Evolutionary conservation across 2,113 vertebrate genomes (phyloP).

Genomic region (Malurus alboscapulatus): DNA sequence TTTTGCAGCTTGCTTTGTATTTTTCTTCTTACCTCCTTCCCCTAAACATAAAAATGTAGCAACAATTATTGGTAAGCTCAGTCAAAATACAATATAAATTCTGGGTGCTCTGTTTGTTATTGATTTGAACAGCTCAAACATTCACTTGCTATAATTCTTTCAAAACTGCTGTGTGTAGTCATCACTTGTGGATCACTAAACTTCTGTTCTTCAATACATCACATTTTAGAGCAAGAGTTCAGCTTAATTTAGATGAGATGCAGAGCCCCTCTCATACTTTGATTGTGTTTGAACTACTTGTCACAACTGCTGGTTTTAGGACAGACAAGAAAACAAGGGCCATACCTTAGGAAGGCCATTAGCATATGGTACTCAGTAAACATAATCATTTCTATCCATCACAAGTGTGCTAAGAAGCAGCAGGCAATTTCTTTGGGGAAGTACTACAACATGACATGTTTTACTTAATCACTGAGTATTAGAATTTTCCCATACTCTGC

Average conservation of each 20-base stretch:
- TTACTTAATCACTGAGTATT: not conserved
- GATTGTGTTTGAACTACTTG: not conserved
- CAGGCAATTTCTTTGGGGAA: not conserved
- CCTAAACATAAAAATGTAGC: not conserved
- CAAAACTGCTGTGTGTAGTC: not conserved
- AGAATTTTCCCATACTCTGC: not conserved
- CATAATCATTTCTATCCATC: not conserved
- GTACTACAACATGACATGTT: not conserved
- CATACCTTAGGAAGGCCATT: not conserved
- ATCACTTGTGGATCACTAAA: not conserved
- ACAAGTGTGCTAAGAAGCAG: not conserved
- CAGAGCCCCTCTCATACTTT: not conserved
- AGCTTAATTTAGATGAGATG: not conserved
- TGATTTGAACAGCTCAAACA: not conserved
- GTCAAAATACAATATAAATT: not conserved
- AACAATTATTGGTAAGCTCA: not conserved
- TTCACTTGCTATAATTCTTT: not conserved
- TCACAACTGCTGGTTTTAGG: not conserved
- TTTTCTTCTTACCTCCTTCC: not conserved
- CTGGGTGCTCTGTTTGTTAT: not conserved
- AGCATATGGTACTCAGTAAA: not conserved
- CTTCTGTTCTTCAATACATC: not conserved
- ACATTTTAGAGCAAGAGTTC: not conserved
- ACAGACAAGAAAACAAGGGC: not conserved
- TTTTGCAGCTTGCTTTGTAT: not conserved